Evolutionary conservation across 2,888 invertebrate genomes (phyloP).

Genomic region (Euclidia mi): DNA sequence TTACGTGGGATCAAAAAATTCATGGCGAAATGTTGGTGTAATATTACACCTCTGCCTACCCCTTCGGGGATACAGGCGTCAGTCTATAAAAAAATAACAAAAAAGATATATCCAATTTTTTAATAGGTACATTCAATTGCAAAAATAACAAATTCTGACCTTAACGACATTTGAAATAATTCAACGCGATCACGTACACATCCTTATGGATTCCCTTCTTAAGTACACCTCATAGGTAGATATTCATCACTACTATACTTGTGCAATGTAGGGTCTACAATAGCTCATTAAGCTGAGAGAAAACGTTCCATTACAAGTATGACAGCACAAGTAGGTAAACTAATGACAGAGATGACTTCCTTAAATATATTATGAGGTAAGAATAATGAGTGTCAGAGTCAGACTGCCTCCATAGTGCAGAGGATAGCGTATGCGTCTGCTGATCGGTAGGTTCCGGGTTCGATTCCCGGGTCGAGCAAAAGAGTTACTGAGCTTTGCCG

Average conservation of each 20-base stretch:
- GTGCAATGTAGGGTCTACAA: conserved; percentile 19
- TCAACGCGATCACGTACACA: conserved; percentile 31
- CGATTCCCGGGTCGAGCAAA: too few relatives aligned
- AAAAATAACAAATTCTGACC: conserved; percentile 6
- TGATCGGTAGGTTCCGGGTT: too few relatives aligned
- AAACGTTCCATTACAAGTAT: conserved; percentile 6
- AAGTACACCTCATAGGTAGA: conserved; percentile 13
- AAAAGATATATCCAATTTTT: neutral
- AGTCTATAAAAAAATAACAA: too few relatives aligned
- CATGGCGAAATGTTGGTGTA: too few relatives aligned
- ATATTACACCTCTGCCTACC: too few relatives aligned
- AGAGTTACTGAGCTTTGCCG: too few relatives aligned
- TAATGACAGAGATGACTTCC: neutral
- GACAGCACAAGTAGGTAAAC: neutral
- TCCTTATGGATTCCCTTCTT: conserved; percentile 22
- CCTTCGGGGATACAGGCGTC: too few relatives aligned
- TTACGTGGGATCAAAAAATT: too few relatives aligned
- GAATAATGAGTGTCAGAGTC: too few relatives aligned
- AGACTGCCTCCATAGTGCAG: too few relatives aligned
- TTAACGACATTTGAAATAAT: conserved; percentile 1
- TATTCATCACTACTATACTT: conserved; percentile 47
- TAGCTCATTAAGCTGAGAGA: conserved; percentile 22
- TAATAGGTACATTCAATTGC: neutral
- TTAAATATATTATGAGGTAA: too few relatives aligned
- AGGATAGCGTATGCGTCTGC: too few relatives aligned